Conservation (phyloP, 2,888 invertebrate genomes). For the Cataglyphis livida region DNA sequence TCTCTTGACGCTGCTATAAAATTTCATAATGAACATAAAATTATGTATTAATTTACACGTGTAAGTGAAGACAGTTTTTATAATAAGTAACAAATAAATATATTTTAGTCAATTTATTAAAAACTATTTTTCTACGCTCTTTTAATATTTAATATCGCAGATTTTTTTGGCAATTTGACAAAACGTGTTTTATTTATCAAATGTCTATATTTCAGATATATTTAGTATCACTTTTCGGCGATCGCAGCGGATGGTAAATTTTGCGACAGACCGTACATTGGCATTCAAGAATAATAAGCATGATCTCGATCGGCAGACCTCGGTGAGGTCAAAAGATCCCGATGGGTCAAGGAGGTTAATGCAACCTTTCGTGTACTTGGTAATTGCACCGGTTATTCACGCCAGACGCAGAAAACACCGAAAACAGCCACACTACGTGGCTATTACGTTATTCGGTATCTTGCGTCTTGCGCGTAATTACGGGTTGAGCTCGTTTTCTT, state of each 20-base stretch:
- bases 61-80: background rate
- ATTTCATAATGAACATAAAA: background rate
- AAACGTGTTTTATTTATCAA: background rate
- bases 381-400: constrained; percentile 49
- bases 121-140: background rate
- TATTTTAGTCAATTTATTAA: background rate
- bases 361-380: constrained; percentile 32
- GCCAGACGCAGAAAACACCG: background rate
- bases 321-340: constrained; percentile 19
- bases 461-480: constrained; percentile 24
- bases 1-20: background rate
- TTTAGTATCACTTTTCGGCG: background rate
- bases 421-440: constrained; percentile 13
- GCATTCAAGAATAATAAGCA: constrained; percentile 24
- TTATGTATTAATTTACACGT: background rate
- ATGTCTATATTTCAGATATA: background rate
- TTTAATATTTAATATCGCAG: background rate
- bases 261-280: background rate
- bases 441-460: constrained; percentile 32
- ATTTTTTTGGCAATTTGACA: background rate
- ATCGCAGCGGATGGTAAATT: background rate
- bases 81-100: background rate
- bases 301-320: constrained; percentile 19
- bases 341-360: constrained; percentile 57
- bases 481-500: constrained; percentile 15